Percentiles rank a stretch among this genome's conserved stretches.
Evolutionary conservation across 2,797 vertebrate genomes (phyloP).

Genomic region (Cetoscarus ocellatus): DNA sequence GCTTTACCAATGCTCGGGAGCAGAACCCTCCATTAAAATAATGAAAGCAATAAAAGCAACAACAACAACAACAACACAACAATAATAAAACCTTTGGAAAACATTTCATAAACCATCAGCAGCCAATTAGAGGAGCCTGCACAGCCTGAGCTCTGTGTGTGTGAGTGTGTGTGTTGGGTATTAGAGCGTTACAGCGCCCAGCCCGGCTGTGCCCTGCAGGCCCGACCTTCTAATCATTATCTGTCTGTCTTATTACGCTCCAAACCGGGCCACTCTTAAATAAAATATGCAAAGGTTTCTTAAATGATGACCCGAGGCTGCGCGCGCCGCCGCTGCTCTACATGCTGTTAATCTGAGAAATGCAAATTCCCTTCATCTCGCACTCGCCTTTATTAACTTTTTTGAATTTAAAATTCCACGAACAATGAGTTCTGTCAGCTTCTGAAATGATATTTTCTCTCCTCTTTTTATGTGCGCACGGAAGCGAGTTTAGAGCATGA

Average conservation of each 20-base stretch:
- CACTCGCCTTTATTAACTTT: slow-evolving; percentile 99
- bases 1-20: slow-evolving; percentile 66
- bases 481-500: slow-evolving; percentile 99
- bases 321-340: slow-evolving; percentile 99
- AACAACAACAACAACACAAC: slow-evolving; percentile 86
- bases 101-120: slow-evolving; percentile 98
- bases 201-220: slow-evolving; percentile 98
- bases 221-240: slow-evolving; percentile 99
- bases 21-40: slow-evolving; percentile 84
- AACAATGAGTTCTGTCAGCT: slow-evolving; percentile 99
- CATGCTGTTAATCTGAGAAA: slow-evolving; percentile 99
- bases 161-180: slow-evolving; percentile 80
- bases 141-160: slow-evolving; percentile 90
- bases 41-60: slow-evolving; percentile 89
- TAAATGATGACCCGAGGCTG: slow-evolving; percentile 99
- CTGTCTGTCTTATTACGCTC: slow-evolving; percentile 99
- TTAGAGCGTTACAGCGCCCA: slow-evolving; percentile 89
- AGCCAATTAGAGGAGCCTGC: slow-evolving; percentile 99
- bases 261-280: slow-evolving; percentile 99
- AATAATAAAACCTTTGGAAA: slow-evolving; percentile 93
- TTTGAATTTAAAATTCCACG: slow-evolving; percentile 99
- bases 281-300: slow-evolving; percentile 99
- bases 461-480: slow-evolving; percentile 92
- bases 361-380: slow-evolving; percentile 99
- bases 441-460: slow-evolving; percentile 99